Percentiles rank a stretch among this genome's conserved stretches.
Conservation (phyloP, 2,797 vertebrate genomes). For the Tachyglossus aculeatus region DNA sequence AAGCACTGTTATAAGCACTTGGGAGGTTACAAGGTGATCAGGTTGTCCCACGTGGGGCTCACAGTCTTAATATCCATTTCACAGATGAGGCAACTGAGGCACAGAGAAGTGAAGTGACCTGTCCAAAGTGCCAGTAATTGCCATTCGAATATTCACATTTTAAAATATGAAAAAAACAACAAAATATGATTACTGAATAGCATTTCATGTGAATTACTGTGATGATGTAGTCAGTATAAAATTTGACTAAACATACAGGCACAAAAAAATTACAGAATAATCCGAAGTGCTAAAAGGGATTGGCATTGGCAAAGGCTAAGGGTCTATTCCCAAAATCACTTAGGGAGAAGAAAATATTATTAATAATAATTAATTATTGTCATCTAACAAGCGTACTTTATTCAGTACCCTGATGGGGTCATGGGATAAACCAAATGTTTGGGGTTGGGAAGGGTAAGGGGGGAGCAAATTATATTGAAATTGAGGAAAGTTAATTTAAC, state of each 20-base stretch:
- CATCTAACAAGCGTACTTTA: background rate
- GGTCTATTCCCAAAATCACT: conserved; percentile 34
- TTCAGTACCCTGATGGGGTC: background rate
- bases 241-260: conserved; percentile 12
- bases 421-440: background rate
- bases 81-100: no score
- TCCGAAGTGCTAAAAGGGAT: conserved; percentile 1
- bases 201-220: conserved; percentile 22
- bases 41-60: no score
- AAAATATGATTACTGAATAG: conserved; percentile 33
- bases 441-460: no score
- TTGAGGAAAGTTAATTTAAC: conserved; percentile 15
- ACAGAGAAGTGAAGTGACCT: no score
- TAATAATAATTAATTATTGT: no score
- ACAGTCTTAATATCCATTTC: no score
- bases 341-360: background rate
- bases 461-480: background rate
- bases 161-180: conserved; percentile 49
- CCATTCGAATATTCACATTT: conserved; percentile 37
- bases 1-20: no score
- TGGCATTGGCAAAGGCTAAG: conserved; percentile 38
- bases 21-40: no score
- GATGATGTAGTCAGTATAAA: conserved; percentile 45
- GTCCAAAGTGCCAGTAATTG: conserved; percentile 40
- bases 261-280: conserved; percentile 34